Evolutionary conservation across 2,797 vertebrate genomes (phyloP), one percentile per base, ranked within the genome.

Genomic region (Alauda arvensis): DNA sequence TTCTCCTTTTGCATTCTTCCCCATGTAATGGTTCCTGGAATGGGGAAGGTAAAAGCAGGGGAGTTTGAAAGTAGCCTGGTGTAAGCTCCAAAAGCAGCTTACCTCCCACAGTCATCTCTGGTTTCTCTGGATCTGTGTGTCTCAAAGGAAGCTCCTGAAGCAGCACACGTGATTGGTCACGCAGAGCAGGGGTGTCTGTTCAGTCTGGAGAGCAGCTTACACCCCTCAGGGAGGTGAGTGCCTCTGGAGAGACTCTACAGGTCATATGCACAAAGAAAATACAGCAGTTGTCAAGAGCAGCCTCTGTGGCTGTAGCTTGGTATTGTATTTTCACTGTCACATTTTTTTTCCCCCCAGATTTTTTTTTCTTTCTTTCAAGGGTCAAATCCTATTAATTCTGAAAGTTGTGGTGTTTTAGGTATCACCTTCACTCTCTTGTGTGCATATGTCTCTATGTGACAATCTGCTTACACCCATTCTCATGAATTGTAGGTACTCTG

Each of bases 161-260:
- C 61, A 59, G 53, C 24, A 28, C 18, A 24, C 0, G 0, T 1
- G 4, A 31, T 14, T 0, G 1, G 19, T 60, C 1, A 3, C 21
- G n/a, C 24, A 37, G 55, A 2, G 1, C 59, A 55, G 37, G 4
- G 15, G 2, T n/a, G 26, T 26, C 3, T 48, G 13, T 17, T 39
- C 34, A 12, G 28, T 17, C 6, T 29, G 31, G 34, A 23, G 12
- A 62, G 7, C 16, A 37, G 21, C 18, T 76, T 16, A 19, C 0
- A 4, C 16, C 4, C 16, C 5, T 2, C 6, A 26, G 52, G 14
- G 24, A 65, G 31, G 12, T 49, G 57, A 52, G 4, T 62, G 37
- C 56, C 18, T 56, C 70, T 70, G 51, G n/a, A 66, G 62, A 59
- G 31, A 24, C 18, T 63, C 3, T 20, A 7, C 14, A 25, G 39